Evolutionary conservation across 1,140 invertebrate genomes (phyloP).

Genomic region (Drosophila tsacasi): DNA sequence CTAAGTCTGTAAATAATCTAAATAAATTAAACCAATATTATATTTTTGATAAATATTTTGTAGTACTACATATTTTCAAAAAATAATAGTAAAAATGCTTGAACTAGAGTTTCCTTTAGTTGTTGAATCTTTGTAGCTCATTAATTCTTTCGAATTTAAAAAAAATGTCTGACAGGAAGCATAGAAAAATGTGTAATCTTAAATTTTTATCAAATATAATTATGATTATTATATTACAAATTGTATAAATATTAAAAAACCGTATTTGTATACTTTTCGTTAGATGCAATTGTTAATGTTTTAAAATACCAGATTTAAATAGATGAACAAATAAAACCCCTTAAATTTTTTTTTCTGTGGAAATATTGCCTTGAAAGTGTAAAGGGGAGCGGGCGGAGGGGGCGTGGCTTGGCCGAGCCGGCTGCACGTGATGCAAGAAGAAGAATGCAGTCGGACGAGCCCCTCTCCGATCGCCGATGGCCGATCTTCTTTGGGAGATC

Average conservation of each 20-base stretch:
- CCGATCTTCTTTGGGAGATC: slow-evolving; percentile 20
- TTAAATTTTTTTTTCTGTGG: slow-evolving; percentile 4
- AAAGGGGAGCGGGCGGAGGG: neutral
- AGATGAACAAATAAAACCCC: neutral
- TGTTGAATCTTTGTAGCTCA: neutral
- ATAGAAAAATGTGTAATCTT: too few species aligned
- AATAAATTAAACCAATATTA: too few species aligned
- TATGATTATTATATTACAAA: neutral
- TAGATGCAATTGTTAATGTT: neutral
- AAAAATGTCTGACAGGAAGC: too few species aligned
- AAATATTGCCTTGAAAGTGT: slow-evolving; percentile 31
- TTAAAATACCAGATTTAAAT: too few species aligned
- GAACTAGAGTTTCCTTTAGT: neutral
- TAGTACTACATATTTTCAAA: neutral
- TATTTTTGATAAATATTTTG: neutral
- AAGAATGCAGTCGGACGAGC: slow-evolving; percentile 81
- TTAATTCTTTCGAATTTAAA: neutral
- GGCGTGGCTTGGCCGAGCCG: slow-evolving; percentile 14
- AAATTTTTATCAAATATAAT: too few species aligned
- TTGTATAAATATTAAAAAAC: neutral
- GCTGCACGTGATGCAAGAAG: slow-evolving; percentile 68
- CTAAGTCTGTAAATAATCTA: too few species aligned
- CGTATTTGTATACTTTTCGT: neutral
- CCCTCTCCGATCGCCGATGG: slow-evolving; percentile 38
- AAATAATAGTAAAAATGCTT: neutral